Evolutionary conservation across 2,888 invertebrate genomes (phyloP).

Genomic region (Xestia rhomboidea): DNA sequence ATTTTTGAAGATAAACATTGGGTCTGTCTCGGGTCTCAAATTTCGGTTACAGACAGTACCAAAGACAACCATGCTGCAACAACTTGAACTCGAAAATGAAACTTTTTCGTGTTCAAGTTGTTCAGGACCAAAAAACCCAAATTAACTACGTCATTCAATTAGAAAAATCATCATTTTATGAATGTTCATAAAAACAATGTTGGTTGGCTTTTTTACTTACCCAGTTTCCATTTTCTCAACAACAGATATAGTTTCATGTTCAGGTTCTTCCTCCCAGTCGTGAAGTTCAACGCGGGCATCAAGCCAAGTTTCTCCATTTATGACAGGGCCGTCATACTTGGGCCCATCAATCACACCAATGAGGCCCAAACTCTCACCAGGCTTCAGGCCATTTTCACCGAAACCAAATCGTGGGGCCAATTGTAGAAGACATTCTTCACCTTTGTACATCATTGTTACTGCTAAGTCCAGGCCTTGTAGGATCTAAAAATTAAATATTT

Average conservation of each 20-base stretch:
- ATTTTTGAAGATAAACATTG: constrained; percentile 18
- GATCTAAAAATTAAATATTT: constrained; percentile 77
- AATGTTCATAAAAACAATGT: neutral
- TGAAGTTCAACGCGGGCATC: constrained; percentile 94
- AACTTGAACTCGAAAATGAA: no score
- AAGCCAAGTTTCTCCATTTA: constrained; percentile 92
- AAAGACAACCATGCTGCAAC: neutral
- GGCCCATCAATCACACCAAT: constrained; percentile 80
- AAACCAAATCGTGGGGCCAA: constrained; percentile 95
- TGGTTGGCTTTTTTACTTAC: constrained; percentile 83
- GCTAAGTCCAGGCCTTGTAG: constrained; percentile 96
- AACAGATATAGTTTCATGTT: constrained; percentile 92
- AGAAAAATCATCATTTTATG: neutral
- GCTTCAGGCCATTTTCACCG: constrained; percentile 93
- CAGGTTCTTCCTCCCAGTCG: constrained; percentile 92
- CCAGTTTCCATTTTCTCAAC: constrained; percentile 94
- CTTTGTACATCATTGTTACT: constrained; percentile 95
- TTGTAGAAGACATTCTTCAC: constrained; percentile 94
- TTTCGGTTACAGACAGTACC: neutral
- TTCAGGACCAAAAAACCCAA: no score
- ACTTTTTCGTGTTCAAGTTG: no score
- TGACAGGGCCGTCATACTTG: constrained; percentile 87
- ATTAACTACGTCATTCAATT: neutral
- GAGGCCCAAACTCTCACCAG: constrained; percentile 83
- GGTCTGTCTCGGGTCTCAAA: neutral